Evolutionary conservation across 2,797 vertebrate species (phyloP).

Genomic region (Dromococcyx pavoninus): DNA sequence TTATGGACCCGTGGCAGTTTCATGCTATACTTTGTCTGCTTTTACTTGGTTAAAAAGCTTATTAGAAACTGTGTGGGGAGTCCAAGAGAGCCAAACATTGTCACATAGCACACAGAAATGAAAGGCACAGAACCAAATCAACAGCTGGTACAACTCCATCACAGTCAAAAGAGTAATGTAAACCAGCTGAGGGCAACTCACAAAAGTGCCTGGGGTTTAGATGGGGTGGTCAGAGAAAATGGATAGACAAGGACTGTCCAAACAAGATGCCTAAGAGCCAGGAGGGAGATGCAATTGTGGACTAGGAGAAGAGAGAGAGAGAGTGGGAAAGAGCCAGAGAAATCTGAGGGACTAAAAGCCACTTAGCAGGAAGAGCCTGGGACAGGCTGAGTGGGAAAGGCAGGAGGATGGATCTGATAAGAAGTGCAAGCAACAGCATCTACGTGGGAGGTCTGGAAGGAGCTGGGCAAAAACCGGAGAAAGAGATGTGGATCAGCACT

Average conservation of each 20-base stretch:
- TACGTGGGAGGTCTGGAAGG: conserved; percentile 44
- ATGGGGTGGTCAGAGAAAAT: background rate
- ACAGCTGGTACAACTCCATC: conserved; percentile 12
- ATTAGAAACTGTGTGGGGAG: conserved; percentile 17
- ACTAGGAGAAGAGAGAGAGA: background rate
- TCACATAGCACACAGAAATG: background rate
- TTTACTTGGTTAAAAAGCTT: background rate
- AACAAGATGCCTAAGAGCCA: background rate
- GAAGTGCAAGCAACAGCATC: background rate
- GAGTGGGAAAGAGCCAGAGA: conserved; percentile 11
- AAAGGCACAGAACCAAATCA: conserved; percentile 23
- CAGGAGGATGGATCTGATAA: conserved; percentile 55
- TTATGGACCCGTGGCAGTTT: conserved; percentile 10
- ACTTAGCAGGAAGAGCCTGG: background rate
- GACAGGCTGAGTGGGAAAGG: conserved; percentile 19
- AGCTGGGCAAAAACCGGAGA: conserved; percentile 9
- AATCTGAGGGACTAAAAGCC: background rate
- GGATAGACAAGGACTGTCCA: background rate
- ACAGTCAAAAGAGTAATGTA: background rate
- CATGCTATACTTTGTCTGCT: conserved; percentile 10
- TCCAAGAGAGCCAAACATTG: conserved; percentile 16
- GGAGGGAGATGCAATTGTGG: background rate
- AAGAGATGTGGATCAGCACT: background rate
- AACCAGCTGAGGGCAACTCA: background rate
- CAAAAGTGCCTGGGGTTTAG: background rate